Evolutionary conservation across 2,888 invertebrate species (phyloP).

Genomic region (Papilio protenor): DNA sequence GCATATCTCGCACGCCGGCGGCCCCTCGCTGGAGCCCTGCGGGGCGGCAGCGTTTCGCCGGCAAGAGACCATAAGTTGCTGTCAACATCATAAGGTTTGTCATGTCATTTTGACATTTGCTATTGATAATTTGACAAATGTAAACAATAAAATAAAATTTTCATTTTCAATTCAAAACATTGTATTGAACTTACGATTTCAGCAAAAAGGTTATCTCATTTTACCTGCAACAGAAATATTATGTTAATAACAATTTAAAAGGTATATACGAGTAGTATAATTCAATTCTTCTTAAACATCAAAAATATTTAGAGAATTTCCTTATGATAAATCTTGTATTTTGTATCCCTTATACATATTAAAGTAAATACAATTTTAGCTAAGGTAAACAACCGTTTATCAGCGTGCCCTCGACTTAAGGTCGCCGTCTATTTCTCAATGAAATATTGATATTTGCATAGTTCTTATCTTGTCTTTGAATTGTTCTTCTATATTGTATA

Average conservation of each 20-base stretch:
- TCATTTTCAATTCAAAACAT: no score
- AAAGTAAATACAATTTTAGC: not conserved
- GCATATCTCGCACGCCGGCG: no score
- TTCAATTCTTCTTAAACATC: not conserved
- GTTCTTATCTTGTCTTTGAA: constrained; percentile 2
- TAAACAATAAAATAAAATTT: no score
- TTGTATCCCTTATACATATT: not conserved
- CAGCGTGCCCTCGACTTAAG: not conserved
- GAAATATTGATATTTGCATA: constrained; percentile 20
- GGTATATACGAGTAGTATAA: not conserved
- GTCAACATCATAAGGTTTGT: no score
- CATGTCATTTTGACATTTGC: no score
- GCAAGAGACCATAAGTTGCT: no score
- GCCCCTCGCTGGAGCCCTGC: no score
- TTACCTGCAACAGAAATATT: not conserved
- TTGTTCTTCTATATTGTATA: not conserved
- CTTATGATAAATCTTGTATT: not conserved
- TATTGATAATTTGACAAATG: no score
- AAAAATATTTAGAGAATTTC: not conserved
- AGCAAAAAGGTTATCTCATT: not conserved
- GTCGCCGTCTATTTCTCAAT: constrained; percentile 18
- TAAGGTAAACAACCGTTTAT: constrained; percentile 30
- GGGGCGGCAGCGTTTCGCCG: no score
- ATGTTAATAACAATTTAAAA: no score
- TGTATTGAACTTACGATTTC: not conserved